Evolutionary conservation across 53 echinoderm and acorn worm species (phyloP).

Genomic region (Echinarachnius parma): DNA sequence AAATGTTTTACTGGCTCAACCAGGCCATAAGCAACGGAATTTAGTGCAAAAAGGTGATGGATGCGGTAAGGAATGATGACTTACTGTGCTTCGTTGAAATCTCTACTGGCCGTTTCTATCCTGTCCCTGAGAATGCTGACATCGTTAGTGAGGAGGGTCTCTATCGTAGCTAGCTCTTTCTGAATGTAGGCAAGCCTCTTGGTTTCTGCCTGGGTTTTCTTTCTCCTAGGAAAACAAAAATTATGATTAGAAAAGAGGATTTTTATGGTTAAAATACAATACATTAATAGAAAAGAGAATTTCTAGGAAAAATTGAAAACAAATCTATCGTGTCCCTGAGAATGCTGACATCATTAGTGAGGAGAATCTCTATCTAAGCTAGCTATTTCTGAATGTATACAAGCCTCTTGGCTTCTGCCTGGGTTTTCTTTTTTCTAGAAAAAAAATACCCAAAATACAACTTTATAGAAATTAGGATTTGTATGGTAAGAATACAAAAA

Average conservation of each 20-base stretch:
- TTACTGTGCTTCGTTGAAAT: slow-evolving; percentile 82
- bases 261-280: background rate
- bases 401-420: slow-evolving; percentile 79
- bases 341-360: slow-evolving; percentile 86
- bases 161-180: slow-evolving; percentile 85
- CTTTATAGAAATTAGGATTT: too few relatives aligned
- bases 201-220: slow-evolving; percentile 87
- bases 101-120: slow-evolving; percentile 81
- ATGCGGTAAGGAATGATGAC: too few relatives aligned
- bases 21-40: too few relatives aligned
- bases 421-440: slow-evolving; percentile 84
- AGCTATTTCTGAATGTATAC: slow-evolving; percentile 91
- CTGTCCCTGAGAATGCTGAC: slow-evolving; percentile 89
- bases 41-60: too few relatives aligned
- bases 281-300: background rate
- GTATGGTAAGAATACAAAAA: too few relatives aligned
- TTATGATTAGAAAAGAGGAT: background rate
- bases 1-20: too few relatives aligned
- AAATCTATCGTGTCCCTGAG: slow-evolving; percentile 93
- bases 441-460: too few relatives aligned
- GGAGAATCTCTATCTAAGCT: slow-evolving; percentile 69
- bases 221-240: slow-evolving; percentile 56
- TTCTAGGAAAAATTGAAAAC: too few relatives aligned
- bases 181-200: slow-evolving; percentile 83
- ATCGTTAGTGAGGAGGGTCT: slow-evolving; percentile 76